phyloP scores from a whole-genome alignment of 92 coral and sea anemone species.

The Umimayanthus kanabou region DNA sequence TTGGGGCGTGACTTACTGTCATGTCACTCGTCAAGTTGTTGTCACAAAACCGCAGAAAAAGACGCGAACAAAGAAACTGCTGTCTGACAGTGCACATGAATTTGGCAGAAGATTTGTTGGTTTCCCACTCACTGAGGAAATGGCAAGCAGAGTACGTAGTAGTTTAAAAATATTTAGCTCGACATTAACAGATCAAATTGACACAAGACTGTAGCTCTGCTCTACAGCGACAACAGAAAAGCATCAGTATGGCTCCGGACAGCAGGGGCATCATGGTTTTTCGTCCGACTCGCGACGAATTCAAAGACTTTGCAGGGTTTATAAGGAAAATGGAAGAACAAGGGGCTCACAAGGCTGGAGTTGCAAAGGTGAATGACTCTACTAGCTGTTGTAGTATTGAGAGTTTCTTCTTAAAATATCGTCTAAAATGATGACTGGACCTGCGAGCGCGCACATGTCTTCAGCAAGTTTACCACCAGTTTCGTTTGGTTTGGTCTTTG shows the following conservation, averaged over 20 bases:
- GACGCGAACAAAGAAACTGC: slow-evolving; percentile 60
- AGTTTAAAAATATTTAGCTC: background rate
- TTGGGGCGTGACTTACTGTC: slow-evolving; percentile 59
- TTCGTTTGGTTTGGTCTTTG: background rate
- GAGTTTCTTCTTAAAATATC: background rate
- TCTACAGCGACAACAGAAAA: background rate
- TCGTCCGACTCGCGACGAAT: slow-evolving; percentile 92
- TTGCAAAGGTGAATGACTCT: slow-evolving; percentile 77
- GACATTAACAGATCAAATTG: background rate
- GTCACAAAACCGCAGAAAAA: slow-evolving; percentile 36
- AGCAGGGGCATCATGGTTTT: slow-evolving; percentile 89
- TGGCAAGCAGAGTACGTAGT: slow-evolving; percentile 31
- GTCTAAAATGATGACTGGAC: background rate
- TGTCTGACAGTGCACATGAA: slow-evolving; percentile 17
- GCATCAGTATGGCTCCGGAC: slow-evolving; percentile 68
- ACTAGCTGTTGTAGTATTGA: background rate
- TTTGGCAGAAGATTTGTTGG: slow-evolving; percentile 16
- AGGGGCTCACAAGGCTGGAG: slow-evolving; percentile 94
- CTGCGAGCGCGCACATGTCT: slow-evolving; percentile 35
- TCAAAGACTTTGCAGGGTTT: slow-evolving; percentile 84
- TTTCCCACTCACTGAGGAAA: background rate
- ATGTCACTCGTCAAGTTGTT: slow-evolving; percentile 40
- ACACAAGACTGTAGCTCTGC: background rate
- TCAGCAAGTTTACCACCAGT: background rate
- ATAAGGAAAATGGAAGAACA: slow-evolving; percentile 91